phyloP scores from a whole-genome alignment of 2,888 invertebrate genomes.

The Monoplex corrugatus region DNA sequence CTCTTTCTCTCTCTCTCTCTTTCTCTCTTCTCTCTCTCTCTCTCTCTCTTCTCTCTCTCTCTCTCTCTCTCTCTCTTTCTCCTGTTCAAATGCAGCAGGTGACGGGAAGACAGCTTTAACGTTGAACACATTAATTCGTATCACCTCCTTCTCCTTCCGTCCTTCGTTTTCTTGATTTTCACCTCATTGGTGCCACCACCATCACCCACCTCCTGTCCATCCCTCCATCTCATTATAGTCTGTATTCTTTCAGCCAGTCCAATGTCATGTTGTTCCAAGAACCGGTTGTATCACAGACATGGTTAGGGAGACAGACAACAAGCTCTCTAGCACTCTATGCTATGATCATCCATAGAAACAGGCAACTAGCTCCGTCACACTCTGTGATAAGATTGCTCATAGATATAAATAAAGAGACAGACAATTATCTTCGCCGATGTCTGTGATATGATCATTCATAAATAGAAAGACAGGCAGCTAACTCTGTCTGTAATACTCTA shows the following conservation, averaged over 20 bases:
- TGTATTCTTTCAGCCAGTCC: background rate
- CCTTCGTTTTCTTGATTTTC: background rate
- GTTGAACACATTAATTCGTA: background rate
- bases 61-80: background rate
- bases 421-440: no score
- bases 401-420: no score
- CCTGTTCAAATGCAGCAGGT: slow-evolving; percentile 5
- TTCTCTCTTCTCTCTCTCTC: background rate
- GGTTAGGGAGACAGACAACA: no score
- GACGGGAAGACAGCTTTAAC: no score
- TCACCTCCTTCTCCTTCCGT: background rate
- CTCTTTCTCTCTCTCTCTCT: background rate
- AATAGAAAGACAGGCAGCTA: no score
- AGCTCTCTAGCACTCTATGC: no score
- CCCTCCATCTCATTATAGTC: background rate
- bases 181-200: background rate
- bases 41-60: background rate
- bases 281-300: background rate
- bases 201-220: background rate
- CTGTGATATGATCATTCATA: no score
- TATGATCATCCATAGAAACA: no score
- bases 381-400: no score
- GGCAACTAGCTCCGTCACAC: no score
- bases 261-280: slow-evolving; percentile 30
- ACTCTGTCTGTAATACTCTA: no score